phyloP scores from a whole-genome alignment of 2,797 vertebrate genomes.

The Pipistrellus kuhlii region DNA sequence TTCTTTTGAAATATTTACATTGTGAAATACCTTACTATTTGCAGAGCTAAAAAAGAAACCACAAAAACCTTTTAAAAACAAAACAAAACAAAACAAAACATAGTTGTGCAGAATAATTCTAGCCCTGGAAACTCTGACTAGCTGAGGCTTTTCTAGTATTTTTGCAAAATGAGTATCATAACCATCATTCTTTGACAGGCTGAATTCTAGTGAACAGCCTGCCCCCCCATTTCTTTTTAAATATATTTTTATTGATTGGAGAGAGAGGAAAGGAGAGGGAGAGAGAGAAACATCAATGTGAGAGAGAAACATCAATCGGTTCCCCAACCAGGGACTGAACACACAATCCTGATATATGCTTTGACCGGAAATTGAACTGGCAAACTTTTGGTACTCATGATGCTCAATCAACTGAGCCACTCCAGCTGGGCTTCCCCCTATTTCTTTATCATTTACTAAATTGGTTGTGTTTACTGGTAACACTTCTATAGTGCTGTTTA shows the following conservation, averaged over 20 bases:
- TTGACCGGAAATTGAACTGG: too few relatives aligned
- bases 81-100: conserved; percentile 10
- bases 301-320: too few relatives aligned
- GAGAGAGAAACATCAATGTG: too few relatives aligned
- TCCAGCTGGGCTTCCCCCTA: not conserved
- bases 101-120: not conserved
- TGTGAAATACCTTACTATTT: not conserved
- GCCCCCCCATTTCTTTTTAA: too few relatives aligned
- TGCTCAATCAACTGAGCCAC: not conserved
- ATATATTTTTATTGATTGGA: too few relatives aligned
- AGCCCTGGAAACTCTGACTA: conserved; percentile 4
- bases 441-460: not conserved
- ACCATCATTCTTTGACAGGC: not conserved
- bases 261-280: too few relatives aligned
- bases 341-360: too few relatives aligned
- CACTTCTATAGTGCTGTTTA: not conserved
- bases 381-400: too few relatives aligned
- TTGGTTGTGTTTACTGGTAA: not conserved
- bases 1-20: conserved; percentile 23
- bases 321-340: too few relatives aligned
- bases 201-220: not conserved
- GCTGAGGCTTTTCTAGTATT: not conserved
- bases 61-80: not conserved
- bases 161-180: not conserved
- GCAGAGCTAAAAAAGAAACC: not conserved